These are phyloP conservation scores for Muscidifurax raptorellus DNA, from an alignment of 1,140 invertebrate genomes.

Conservation along the genomic window DNA sequence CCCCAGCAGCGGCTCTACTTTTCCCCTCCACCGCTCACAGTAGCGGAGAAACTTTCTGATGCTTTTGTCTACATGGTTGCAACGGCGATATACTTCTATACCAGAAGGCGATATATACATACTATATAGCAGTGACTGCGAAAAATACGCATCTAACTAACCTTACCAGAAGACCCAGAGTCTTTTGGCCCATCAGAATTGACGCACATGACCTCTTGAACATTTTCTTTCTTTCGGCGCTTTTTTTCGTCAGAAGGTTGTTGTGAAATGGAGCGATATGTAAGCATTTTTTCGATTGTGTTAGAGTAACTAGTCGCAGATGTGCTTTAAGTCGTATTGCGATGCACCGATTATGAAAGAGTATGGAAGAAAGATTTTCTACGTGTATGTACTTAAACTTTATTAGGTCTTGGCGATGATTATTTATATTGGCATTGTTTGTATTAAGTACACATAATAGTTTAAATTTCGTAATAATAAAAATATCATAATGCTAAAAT, in stretches of 20 bases:
- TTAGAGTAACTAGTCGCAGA: no score
- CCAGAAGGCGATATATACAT: no score
- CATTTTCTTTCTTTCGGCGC: not conserved
- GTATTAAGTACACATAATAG: not conserved
- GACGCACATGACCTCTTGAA: not conserved
- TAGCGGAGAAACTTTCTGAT: not conserved
- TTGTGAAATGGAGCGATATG: no score
- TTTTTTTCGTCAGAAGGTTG: not conserved
- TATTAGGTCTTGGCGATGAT: not conserved
- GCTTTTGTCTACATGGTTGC: not conserved
- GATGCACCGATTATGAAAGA: not conserved
- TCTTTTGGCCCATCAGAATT: not conserved
- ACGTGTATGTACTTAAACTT: not conserved
- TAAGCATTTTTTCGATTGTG: not conserved
- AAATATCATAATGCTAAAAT: slow-evolving; percentile 29
- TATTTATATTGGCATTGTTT: not conserved
- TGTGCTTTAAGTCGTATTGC: not conserved
- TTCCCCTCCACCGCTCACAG: not conserved
- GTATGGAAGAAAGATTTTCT: not conserved
- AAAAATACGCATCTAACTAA: not conserved
- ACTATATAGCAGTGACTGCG: no score
- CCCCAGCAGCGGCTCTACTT: not conserved
- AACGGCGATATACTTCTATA: not conserved
- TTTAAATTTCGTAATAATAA: slow-evolving; percentile 15
- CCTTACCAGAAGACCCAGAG: not conserved